Base-by-base conservation (phyloP, 2,113 vertebrate species). In the Peucedramus taeniatus region DNA sequence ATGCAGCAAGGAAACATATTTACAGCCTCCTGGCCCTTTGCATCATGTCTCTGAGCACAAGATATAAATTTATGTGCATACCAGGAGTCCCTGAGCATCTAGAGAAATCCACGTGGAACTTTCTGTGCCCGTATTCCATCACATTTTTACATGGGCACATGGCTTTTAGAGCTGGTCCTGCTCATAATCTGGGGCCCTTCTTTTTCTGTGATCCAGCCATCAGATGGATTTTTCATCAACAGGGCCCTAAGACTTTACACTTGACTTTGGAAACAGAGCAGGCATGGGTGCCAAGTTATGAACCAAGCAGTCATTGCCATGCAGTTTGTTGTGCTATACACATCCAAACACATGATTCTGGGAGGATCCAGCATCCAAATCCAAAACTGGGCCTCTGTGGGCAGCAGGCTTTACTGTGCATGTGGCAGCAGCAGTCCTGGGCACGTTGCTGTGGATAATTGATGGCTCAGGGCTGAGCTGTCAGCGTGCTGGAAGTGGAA, bases 171-270 rank as follows among this genome's bases (percentile, higher is more conserved):
- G 42, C 42, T 89, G 69, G 81, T 51, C 10, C 50, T 61, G 72
- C 86, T 93, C 75, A 91, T 75, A 84, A 88, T 79, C 76, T 80
- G 60, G 51, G 75, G 63, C 28, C 45, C 91, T 72, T 47, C 31
- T 68, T 57, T 35, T 94, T 64, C 75, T 79, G 54, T 83, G 60
- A 87, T 83, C 79, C 47, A 76, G 53, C 44, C 66, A 51, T n/a
- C 33, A 50, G 42, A 83, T 64, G 89, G 76, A 85, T 94, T 96
- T 90, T 94, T 89, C 71, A 80, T 95, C 85, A 96, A 80, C 56
- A 92, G 15, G 33, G 44, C 40, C 53, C 50, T 83, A 90, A 83
- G 76, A 87, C 22, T 87, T 93, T 96, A 79, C 81, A 77, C 79
- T 93, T 95, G 83, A 84, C 79, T 93, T 86, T 90, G 83, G 89